Evolutionary conservation across 2,797 vertebrate genomes (phyloP).

Genomic region (Buphagus erythrorhynchus): DNA sequence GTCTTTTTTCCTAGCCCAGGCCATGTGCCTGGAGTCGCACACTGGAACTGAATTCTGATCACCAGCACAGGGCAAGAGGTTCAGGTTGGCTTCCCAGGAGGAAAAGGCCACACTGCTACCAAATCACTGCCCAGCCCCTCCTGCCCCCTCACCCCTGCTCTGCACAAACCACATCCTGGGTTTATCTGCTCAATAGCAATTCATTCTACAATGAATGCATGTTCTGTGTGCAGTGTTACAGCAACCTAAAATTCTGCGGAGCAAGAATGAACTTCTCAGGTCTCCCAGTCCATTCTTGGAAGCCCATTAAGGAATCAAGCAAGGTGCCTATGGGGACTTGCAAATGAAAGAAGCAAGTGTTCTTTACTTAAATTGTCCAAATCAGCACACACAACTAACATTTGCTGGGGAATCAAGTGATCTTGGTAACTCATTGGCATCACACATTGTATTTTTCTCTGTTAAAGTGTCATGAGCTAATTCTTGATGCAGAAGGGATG

Average conservation of each 20-base stretch:
- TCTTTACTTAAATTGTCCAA: neutral
- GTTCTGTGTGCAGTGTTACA: fast-evolving
- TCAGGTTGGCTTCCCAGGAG: neutral
- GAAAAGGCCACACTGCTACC: neutral
- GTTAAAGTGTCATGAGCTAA: neutral
- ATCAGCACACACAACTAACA: neutral
- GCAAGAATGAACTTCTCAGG: neutral
- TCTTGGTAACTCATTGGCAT: neutral
- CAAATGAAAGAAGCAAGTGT: neutral
- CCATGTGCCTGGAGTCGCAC: neutral
- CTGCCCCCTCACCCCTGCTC: neutral
- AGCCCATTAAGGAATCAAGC: neutral
- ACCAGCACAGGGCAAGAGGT: neutral
- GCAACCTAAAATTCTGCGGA: neutral
- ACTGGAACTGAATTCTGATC: neutral
- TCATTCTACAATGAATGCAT: neutral
- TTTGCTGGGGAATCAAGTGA: neutral
- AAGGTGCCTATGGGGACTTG: neutral
- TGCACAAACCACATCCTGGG: neutral
- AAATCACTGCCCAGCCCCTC: neutral
- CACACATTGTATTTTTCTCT: neutral
- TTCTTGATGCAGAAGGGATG: neutral
- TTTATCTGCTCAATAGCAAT: neutral
- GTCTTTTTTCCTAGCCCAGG: neutral
- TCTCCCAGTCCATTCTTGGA: neutral